Evolutionary conservation across 2,888 invertebrate genomes (phyloP).

Genomic region (Limnephilus auricula): DNA sequence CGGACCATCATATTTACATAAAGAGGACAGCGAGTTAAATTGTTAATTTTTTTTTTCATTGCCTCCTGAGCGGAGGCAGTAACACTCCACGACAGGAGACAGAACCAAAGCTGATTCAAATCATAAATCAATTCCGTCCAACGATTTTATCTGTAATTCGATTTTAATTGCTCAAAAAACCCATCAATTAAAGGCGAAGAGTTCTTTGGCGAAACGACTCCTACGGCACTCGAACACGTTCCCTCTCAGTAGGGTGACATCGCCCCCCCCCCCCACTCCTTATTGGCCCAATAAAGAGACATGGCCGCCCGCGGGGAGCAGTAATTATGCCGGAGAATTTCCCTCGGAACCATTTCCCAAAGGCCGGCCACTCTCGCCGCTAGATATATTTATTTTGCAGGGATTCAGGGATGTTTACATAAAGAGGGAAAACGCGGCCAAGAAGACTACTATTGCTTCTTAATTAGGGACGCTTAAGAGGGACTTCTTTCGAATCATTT

Average conservation of each 20-base stretch:
- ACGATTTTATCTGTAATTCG: neutral
- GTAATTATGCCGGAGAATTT: constrained; percentile 11
- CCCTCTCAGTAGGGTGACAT: neutral
- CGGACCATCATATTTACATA: too few relatives aligned
- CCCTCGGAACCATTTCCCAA: neutral
- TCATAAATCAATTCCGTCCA: neutral
- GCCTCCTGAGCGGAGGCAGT: too few relatives aligned
- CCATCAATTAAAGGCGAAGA: neutral
- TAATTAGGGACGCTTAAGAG: neutral
- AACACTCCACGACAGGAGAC: neutral
- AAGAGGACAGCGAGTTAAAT: too few relatives aligned
- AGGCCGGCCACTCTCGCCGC: neutral
- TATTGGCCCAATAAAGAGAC: constrained; percentile 35
- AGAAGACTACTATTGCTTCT: neutral
- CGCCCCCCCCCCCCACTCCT: neutral
- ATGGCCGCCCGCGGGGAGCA: neutral
- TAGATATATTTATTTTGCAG: neutral
- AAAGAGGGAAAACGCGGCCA: neutral
- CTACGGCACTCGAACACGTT: constrained; percentile 29
- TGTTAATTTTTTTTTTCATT: too few relatives aligned
- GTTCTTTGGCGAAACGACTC: neutral
- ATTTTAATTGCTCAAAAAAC: neutral
- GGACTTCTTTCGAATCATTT: neutral
- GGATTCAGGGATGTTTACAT: neutral
- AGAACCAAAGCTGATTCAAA: neutral